A percentile compares a stretch with the other conserved stretches of the same genome.
phyloP scores from a whole-genome alignment of 2,797 vertebrate genomes.

The Corythornis leucogaster region DNA sequence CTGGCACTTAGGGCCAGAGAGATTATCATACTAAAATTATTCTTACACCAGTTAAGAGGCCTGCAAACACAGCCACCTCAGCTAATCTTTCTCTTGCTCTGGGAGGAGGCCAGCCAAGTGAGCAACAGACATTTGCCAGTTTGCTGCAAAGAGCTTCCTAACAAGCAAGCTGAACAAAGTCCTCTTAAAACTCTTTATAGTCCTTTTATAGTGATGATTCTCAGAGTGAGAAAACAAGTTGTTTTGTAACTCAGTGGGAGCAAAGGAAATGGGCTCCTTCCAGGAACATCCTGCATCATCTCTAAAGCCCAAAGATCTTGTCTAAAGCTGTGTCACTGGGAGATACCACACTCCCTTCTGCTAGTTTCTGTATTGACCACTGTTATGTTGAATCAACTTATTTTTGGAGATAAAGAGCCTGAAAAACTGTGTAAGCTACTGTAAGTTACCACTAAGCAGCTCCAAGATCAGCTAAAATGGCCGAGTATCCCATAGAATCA shows the following conservation, averaged over 20 bases:
- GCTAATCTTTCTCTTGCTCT: not conserved
- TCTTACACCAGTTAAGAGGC: not conserved
- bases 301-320: not conserved
- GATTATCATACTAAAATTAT: not conserved
- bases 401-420: not conserved
- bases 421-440: not conserved
- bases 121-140: not conserved
- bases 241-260: conserved; percentile 5
- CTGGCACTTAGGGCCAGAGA: not conserved
- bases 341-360: not conserved
- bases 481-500: not conserved
- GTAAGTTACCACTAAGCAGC: not conserved
- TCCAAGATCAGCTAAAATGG: not conserved
- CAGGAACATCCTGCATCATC: not conserved
- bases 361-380: not conserved
- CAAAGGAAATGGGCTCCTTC: not conserved
- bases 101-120: not conserved
- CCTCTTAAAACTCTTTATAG: conserved; percentile 9
- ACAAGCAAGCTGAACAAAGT: not conserved
- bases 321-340: not conserved
- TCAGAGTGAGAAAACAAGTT: not conserved
- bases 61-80: not conserved
- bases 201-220: not conserved
- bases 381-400: not conserved
- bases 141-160: not conserved